Evolutionary conservation across 2,888 invertebrate species (phyloP).

Genomic region (Ganaspis brasiliensis): DNA sequence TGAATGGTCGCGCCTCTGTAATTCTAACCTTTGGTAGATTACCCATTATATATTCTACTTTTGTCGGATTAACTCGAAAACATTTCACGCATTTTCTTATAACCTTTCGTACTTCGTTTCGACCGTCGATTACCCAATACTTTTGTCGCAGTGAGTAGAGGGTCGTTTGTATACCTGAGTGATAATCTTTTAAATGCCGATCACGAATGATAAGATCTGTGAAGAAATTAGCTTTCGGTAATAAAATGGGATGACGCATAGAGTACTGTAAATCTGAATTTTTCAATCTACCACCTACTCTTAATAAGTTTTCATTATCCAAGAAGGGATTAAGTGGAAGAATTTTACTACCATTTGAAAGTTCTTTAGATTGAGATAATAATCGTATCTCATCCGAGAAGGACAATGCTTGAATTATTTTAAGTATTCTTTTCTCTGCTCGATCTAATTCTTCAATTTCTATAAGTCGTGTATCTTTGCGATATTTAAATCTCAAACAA

Average conservation of each 20-base stretch:
- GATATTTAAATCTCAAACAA: background rate
- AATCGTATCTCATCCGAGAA: too few relatives aligned
- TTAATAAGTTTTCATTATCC: background rate
- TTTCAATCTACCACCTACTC: constrained; percentile 65
- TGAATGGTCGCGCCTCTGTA: too few relatives aligned
- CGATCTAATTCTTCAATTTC: background rate
- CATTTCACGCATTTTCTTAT: constrained; percentile 50
- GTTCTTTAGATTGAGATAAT: too few relatives aligned
- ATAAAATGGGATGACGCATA: constrained; percentile 64
- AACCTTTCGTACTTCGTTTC: too few relatives aligned
- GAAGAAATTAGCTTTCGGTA: constrained; percentile 65
- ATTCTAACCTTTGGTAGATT: too few relatives aligned
- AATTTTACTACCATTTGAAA: too few relatives aligned
- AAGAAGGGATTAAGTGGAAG: too few relatives aligned
- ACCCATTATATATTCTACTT: too few relatives aligned
- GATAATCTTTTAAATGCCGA: constrained; percentile 57
- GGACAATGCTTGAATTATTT: background rate
- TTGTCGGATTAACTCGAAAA: too few relatives aligned
- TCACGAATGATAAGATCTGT: constrained; percentile 65
- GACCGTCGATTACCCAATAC: constrained; percentile 66
- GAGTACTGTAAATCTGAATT: constrained; percentile 55
- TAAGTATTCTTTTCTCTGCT: background rate
- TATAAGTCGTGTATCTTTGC: background rate
- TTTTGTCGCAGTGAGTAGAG: constrained; percentile 55
- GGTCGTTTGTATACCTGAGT: constrained; percentile 65